Conservation (phyloP, 92 coral and sea anemone genomes). For the Blastomussa wellsi region DNA sequence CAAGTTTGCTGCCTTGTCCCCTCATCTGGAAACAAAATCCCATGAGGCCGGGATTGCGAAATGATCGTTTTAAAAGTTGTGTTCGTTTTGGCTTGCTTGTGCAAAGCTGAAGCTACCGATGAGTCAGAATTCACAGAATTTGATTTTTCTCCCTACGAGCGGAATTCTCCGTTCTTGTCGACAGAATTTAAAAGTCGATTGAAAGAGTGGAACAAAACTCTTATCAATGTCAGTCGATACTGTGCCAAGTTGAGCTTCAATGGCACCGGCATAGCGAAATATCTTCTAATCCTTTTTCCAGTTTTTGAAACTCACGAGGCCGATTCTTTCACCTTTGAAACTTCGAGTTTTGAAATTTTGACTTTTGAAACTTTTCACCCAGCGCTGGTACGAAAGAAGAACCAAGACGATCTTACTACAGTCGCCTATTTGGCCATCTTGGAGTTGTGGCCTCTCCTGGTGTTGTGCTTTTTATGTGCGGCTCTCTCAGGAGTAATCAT, state of each 20-base stretch:
- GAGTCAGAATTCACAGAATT: background rate
- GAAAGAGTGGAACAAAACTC: background rate
- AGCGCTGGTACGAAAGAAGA: constrained; percentile 9
- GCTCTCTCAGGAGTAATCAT: constrained; percentile 60
- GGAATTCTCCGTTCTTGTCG: constrained; percentile 3
- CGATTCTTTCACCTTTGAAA: background rate
- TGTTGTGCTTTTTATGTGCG: constrained; percentile 53
- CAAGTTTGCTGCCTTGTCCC: background rate
- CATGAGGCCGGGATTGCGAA: background rate
- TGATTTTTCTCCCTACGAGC: background rate
- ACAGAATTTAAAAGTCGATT: background rate
- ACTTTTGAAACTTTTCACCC: constrained; percentile 20
- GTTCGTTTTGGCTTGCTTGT: background rate
- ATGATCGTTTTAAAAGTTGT: constrained; percentile 5
- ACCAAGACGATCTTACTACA: constrained; percentile 7
- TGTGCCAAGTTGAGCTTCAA: background rate
- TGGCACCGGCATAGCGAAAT: background rate
- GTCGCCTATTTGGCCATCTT: constrained; percentile 29
- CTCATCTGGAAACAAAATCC: too few species aligned
- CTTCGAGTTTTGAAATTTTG: constrained; percentile 10
- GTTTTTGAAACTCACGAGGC: background rate
- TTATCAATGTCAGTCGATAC: background rate
- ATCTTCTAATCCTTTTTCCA: background rate
- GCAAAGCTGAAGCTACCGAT: background rate
- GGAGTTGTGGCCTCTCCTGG: constrained; percentile 43